Evolutionary conservation across 2,113 vertebrate species (phyloP), one percentile per base, ranked within the genome.

Genomic region (zebrafish (Danio rerio)): DNA sequence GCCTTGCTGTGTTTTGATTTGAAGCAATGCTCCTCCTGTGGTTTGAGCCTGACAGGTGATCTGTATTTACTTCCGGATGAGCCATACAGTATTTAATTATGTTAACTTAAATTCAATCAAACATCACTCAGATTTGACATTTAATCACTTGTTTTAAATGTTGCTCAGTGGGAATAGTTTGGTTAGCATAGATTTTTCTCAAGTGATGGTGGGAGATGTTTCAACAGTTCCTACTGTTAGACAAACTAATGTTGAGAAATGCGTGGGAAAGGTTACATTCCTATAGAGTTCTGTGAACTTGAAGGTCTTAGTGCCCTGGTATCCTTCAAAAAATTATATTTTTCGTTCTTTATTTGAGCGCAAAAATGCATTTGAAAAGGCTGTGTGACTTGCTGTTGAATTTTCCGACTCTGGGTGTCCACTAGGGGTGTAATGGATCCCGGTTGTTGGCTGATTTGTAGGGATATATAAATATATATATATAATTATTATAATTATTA

Each of bases 211-310:
- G 81, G 82, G 61, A 69, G 62, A 73, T 62, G 79, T 71, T 70
- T 62, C 21, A 70, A 77, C 58, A 66, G 63, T 79, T 87, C 52
- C 71, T 55, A 68, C 69, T 80, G 84, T 81, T 43, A 49, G 58
- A 80, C 66, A 12, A 85, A 89, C 88, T 83, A 68, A 88, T 89
- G 86, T 70, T 75, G 66, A 66, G 86, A 86, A 87, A 83, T 85
- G 87, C 82, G 81, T 81, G 63, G 82, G 89, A 91, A 90, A 89
- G 83, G 86, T 78, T 80, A 71, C 84, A 82, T 86, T n/a, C n/a
- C n/a, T n/a, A n/a, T n/a, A n/a, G n/a, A n/a, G n/a, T n/a, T 84
- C 61, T 6, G 9, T 40, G 75, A 45, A 81, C 62, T 58, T 81
- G 10, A 74, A 86, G 76, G 84, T 80, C 31, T 31, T n/a, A n/a